Evolutionary conservation across 2,797 vertebrate genomes (phyloP), one percentile per base, ranked within the genome.

Genomic region (Tolypeutes matacus): DNA sequence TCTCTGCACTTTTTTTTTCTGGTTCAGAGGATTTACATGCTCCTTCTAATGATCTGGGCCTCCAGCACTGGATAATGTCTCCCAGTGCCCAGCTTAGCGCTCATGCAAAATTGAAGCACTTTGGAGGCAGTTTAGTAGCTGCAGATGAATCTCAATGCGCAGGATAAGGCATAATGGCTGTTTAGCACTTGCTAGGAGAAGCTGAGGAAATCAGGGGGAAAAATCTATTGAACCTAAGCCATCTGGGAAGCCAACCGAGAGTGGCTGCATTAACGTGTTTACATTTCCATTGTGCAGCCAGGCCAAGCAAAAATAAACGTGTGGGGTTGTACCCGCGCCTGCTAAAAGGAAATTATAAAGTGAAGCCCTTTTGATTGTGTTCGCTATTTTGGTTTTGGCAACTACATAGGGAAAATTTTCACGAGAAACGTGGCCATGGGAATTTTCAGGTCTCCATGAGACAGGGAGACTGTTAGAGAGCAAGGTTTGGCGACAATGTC

Each of bases 41-140:
- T 98, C 98, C 98, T 97, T 98, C 98, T 98, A 99, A 98, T 98
- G 98, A 98, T 98, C 98, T 98, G 97, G 98, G 97, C 97, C 98
- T 98, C 98, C 97, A 97, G 98, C 96, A 96, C 96, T 89, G 96
- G 94, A 95, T 98, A 98, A 98, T 97, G 98, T 96, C 97, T 98
- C 98, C 98, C 98, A 98, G 98, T 98, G 97, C 98, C 97, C 98
- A 99, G 98, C 98, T 99, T 99, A 99, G 98, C 72, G 86, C 98
- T 99, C 98, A 99, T 99, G 98, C 98, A 99, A 99, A 99, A 99
- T 99, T 99, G 98, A 99, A 98, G 98, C 97, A 97, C 98, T 98
- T 98, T 98, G 96, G 98, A 98, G 97, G 98, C 97, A 97, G 98
- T 98, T 98, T 98, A 98, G 98, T 97, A 96, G 94, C 97, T 97